Evolutionary conservation across 2,797 vertebrate species (phyloP).

Genomic region (Amblyopsis hoosieri): DNA sequence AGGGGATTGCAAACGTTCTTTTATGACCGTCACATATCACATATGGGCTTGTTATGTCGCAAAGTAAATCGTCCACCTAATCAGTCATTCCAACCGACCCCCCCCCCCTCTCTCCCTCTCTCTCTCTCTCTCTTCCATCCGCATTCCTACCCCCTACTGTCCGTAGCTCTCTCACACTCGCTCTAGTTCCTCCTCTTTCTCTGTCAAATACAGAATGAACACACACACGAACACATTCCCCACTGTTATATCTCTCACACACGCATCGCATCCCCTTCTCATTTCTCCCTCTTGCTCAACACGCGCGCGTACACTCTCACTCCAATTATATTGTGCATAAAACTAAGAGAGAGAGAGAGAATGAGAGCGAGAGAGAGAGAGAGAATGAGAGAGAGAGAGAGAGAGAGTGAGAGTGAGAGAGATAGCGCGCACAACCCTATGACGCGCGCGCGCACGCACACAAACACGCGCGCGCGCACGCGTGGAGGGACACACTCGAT

Average conservation of each 20-base stretch:
- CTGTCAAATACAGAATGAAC: not conserved
- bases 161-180: not conserved
- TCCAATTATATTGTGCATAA: not conserved
- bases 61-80: not conserved
- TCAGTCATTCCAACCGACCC: not conserved
- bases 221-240: not conserved
- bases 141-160: constrained; percentile 42
- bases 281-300: not conserved
- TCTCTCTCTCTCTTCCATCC: constrained; percentile 7
- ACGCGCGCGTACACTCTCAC: not conserved
- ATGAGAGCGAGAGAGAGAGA: too few relatives aligned
- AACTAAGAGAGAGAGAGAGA: too few relatives aligned
- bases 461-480: constrained; percentile 5
- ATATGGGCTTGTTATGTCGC: not conserved
- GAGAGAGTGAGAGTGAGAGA: too few relatives aligned
- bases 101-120: constrained; percentile 1
- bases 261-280: constrained; percentile 48
- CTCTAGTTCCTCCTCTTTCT: not conserved
- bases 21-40: too few relatives aligned
- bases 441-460: not conserved
- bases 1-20: too few relatives aligned
- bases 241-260: constrained; percentile 42
- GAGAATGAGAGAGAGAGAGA: too few relatives aligned
- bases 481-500: constrained; percentile 10
- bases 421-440: not conserved